Percentiles rank a stretch among this genome's conserved stretches.
Conservation (phyloP, 2,888 invertebrate genomes). For the Calliopum simillimum region DNA sequence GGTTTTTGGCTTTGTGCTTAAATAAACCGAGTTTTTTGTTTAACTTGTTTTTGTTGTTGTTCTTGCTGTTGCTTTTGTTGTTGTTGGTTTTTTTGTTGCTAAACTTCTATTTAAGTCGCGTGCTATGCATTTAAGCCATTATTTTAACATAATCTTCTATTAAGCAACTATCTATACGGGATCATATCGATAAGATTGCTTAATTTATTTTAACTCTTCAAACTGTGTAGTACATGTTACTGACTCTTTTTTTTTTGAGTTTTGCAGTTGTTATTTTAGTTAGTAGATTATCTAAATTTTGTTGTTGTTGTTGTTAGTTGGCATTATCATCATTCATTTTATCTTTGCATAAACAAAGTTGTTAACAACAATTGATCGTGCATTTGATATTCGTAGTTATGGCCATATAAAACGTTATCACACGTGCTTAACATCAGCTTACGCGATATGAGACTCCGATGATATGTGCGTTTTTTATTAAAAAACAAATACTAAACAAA, state of each 20-base stretch:
- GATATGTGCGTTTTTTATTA: too few relatives aligned
- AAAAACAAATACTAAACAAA: too few relatives aligned
- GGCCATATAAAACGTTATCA: too few relatives aligned
- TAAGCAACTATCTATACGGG: conserved; percentile 20
- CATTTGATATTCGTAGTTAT: too few relatives aligned
- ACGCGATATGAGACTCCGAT: too few relatives aligned
- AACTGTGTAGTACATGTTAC: conserved; percentile 12
- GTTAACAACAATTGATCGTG: conserved; percentile 8
- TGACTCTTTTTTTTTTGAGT: neutral
- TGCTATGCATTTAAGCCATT: too few relatives aligned
- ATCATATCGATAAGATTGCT: conserved; percentile 28
- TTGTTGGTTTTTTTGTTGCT: neutral
- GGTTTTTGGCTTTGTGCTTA: neutral
- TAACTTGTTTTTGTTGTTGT: neutral
- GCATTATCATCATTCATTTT: neutral
- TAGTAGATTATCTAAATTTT: neutral
- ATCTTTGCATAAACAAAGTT: conserved; percentile 24
- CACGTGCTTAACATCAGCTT: too few relatives aligned
- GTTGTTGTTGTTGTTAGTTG: neutral
- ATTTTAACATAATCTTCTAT: conserved; percentile 4
- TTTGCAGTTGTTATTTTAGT: neutral
- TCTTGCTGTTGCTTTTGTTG: neutral
- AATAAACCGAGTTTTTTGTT: conserved; percentile 10
- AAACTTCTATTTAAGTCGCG: neutral
- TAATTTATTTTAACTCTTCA: conserved; percentile 25